Percentiles rank a stretch among this genome's conserved stretches.
These are phyloP conservation scores for Catocala sponsa DNA, from an alignment of 2,888 invertebrate species.

Conservation along the genomic window DNA sequence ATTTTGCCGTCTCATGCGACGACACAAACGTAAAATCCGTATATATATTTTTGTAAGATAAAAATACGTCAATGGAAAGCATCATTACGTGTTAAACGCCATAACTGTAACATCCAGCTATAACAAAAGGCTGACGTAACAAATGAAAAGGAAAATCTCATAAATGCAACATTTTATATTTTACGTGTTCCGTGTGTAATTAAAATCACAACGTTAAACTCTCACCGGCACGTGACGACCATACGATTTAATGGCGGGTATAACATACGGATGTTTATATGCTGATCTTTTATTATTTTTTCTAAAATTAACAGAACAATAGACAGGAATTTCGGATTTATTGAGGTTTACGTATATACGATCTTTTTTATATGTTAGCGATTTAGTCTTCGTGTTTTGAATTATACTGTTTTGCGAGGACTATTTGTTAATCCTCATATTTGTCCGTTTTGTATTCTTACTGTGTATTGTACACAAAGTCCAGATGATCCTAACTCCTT, in stretches of 20 bases:
- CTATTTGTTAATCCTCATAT: no score
- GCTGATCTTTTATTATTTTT: conserved; percentile 17
- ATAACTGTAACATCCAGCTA: conserved; percentile 24
- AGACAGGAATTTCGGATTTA: conserved; percentile 1
- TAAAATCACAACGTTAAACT: conserved; percentile 18
- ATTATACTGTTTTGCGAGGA: no score
- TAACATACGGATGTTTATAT: conserved; percentile 18
- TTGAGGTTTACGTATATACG: background rate
- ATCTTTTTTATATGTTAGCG: no score
- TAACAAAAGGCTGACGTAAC: conserved; percentile 44
- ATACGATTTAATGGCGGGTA: conserved; percentile 20
- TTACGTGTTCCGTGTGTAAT: conserved; percentile 36
- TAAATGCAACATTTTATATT: conserved; percentile 38
- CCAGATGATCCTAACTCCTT: no score
- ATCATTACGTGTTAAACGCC: background rate
- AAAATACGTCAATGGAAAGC: no score
- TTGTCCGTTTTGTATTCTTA: no score
- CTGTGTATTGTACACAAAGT: no score
- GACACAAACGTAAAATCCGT: no score
- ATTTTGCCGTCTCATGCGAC: no score
- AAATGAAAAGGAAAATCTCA: conserved; percentile 36
- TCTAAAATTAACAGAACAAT: conserved; percentile 18
- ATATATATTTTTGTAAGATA: no score
- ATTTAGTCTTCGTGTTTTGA: no score
- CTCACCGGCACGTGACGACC: conserved; percentile 16